Percentiles rank a stretch among this genome's conserved stretches.
Conservation (phyloP, 2,797 vertebrate genomes). For the Eupleurogrammus muticus region DNA sequence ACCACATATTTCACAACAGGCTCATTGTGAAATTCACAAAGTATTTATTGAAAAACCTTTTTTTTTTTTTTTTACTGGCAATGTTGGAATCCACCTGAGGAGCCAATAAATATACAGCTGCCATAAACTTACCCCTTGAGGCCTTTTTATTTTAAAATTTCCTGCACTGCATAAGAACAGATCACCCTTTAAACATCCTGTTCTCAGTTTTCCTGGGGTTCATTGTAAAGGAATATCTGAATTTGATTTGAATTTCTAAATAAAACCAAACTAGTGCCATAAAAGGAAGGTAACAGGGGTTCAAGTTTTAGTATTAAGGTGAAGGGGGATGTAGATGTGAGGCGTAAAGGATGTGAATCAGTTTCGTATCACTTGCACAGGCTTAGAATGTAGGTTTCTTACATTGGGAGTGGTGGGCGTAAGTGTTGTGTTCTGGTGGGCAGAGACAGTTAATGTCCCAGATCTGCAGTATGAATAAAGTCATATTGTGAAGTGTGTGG, state of each 20-base stretch:
- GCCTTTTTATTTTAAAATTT: slow-evolving; percentile 57
- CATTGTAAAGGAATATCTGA: slow-evolving; percentile 37
- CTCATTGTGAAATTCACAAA: slow-evolving; percentile 45
- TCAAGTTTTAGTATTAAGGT: slow-evolving; percentile 63
- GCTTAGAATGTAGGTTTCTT: slow-evolving; percentile 72
- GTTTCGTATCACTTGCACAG: slow-evolving; percentile 64
- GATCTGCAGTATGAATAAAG: slow-evolving; percentile 86
- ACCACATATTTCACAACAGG: slow-evolving; percentile 44
- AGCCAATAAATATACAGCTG: slow-evolving; percentile 58
- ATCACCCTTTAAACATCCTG: slow-evolving; percentile 50
- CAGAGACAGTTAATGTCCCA: slow-evolving; percentile 85
- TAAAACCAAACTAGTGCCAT: slow-evolving; percentile 21
- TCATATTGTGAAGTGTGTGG: slow-evolving; percentile 87
- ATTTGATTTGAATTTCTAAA: slow-evolving; percentile 21
- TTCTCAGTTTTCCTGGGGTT: slow-evolving; percentile 56
- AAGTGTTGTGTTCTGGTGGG: slow-evolving; percentile 85
- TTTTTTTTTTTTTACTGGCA: slow-evolving; percentile 28
- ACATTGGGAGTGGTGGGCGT: slow-evolving; percentile 75
- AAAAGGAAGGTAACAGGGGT: slow-evolving; percentile 20
- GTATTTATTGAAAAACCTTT: slow-evolving; percentile 35
- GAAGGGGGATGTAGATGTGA: slow-evolving; percentile 57
- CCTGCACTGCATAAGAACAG: slow-evolving; percentile 35
- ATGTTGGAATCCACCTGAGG: slow-evolving; percentile 42
- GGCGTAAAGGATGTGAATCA: slow-evolving; percentile 58
- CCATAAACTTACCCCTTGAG: slow-evolving; percentile 55